Percentiles rank a stretch among this genome's conserved stretches.
phyloP scores from a whole-genome alignment of 2,113 vertebrate species.

The Antechinus flavipes region DNA sequence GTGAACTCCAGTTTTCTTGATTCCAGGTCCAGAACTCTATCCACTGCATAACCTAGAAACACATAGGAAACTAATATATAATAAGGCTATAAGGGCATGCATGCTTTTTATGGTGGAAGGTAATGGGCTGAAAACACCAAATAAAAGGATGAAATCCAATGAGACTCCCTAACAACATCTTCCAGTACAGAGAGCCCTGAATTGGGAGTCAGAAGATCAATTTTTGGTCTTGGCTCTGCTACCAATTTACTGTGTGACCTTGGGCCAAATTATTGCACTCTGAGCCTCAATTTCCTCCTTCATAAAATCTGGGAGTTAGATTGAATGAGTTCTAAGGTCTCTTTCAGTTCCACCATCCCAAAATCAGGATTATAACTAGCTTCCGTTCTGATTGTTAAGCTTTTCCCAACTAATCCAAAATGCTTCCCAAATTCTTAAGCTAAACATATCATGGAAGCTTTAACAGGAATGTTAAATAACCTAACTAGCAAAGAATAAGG shows the following conservation, averaged over 20 bases:
- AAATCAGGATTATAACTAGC: neutral
- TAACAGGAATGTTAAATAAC: neutral
- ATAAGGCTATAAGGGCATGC: no score
- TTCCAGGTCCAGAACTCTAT: neutral
- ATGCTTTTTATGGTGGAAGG: neutral
- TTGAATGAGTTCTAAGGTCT: neutral
- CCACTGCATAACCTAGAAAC: no score
- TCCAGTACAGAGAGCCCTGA: neutral
- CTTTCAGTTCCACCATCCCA: neutral
- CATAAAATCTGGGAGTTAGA: neutral
- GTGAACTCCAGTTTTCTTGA: neutral
- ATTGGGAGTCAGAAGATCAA: neutral
- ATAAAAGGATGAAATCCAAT: neutral
- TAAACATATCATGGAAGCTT: neutral
- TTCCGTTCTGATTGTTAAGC: neutral
- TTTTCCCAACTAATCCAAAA: neutral
- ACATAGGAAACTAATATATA: no score
- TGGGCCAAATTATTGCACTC: neutral
- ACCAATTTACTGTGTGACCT: neutral
- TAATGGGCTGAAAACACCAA: neutral
- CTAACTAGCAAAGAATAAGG: neutral
- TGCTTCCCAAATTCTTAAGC: neutral
- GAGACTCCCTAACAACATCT: neutral
- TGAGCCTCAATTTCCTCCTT: neutral
- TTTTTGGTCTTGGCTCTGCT: neutral